phyloP scores from a whole-genome alignment of 2,888 invertebrate species.

The Lasioglossum villosulum region DNA sequence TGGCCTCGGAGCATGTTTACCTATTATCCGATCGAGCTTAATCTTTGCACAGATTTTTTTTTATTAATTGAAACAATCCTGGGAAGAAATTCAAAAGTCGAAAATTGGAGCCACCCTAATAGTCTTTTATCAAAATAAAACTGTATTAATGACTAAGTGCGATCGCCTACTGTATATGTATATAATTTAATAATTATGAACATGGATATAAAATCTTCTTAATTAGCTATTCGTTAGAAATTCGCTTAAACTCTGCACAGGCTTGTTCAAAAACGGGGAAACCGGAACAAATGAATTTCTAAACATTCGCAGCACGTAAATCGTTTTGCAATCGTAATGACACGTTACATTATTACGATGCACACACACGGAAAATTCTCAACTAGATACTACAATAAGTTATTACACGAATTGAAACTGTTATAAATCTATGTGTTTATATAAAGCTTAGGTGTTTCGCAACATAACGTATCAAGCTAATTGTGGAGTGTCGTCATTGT shows the following conservation, averaged over 20 bases:
- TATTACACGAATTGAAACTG: constrained; percentile 18
- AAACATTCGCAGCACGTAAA: neutral
- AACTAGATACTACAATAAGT: constrained; percentile 14
- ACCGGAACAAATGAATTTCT: neutral
- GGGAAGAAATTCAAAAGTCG: too few species aligned
- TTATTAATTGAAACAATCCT: too few species aligned
- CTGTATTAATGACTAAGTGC: too few species aligned
- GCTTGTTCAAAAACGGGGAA: neutral
- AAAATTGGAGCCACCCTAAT: too few species aligned
- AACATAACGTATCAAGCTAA: neutral
- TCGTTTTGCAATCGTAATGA: constrained; percentile 18
- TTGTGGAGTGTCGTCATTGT: neutral
- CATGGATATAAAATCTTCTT: too few species aligned
- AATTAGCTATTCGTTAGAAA: neutral
- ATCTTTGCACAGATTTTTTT: too few species aligned
- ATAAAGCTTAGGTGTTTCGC: constrained; percentile 4
- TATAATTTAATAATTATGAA: too few species aligned
- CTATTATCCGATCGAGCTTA: too few species aligned
- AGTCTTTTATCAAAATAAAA: too few species aligned
- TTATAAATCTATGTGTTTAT: neutral
- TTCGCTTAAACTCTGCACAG: neutral
- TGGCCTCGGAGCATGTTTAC: too few species aligned
- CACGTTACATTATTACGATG: neutral
- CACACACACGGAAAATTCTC: constrained; percentile 21
- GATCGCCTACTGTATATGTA: too few species aligned